Percentiles rank a stretch among this genome's conserved stretches.
Conservation (phyloP, 2,113 vertebrate genomes). For the Canis aureus region DNA sequence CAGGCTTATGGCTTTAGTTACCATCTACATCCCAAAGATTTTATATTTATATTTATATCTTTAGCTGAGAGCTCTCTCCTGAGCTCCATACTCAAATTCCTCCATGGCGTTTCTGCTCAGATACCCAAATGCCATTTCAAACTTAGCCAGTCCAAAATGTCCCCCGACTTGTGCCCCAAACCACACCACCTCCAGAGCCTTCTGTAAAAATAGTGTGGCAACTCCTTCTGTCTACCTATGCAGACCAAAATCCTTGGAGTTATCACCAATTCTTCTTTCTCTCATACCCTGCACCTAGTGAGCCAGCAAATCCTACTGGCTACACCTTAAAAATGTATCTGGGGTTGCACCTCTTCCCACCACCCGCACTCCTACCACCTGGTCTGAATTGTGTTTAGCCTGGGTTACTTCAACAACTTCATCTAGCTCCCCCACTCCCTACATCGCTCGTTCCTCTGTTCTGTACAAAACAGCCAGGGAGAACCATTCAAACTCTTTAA, state of each 20-base stretch:
- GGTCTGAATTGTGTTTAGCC: not conserved
- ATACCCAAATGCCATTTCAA: not conserved
- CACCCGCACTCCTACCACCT: too few relatives aligned
- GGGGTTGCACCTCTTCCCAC: not conserved
- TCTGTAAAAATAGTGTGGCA: not conserved
- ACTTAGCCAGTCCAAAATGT: not conserved
- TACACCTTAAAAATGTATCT: not conserved
- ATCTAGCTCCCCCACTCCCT: not conserved
- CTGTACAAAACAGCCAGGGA: not conserved
- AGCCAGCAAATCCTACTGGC: not conserved
- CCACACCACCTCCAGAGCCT: not conserved
- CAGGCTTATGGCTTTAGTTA: not conserved
- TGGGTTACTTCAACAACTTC: not conserved
- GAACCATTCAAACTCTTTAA: not conserved
- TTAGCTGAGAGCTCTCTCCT: not conserved
- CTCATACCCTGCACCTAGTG: rapidly evolving
- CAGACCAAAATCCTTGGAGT: not conserved
- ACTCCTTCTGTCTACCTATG: not conserved
- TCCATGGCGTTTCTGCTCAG: not conserved
- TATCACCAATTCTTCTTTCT: not conserved
- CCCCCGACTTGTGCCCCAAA: not conserved
- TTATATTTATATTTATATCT: not conserved
- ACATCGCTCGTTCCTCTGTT: not conserved
- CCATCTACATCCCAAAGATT: not conserved
- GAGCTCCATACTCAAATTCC: not conserved